Evolutionary conservation across 2,113 vertebrate species (phyloP).

Genomic region (Sitta europaea): DNA sequence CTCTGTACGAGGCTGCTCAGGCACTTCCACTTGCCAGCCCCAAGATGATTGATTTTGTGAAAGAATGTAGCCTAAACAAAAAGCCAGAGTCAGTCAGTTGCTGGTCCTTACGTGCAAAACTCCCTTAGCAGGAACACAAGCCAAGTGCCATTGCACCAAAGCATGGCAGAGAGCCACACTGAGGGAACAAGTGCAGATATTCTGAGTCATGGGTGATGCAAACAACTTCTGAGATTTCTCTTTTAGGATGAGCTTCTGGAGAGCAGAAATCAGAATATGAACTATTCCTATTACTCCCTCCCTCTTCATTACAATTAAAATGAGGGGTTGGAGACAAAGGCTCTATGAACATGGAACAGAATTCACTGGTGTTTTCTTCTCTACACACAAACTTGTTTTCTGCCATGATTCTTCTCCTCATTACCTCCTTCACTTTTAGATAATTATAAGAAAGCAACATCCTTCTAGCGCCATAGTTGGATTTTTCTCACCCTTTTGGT

Average conservation of each 20-base stretch:
- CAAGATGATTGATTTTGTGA: not conserved
- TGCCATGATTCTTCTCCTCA: fast-evolving
- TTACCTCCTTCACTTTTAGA: not conserved
- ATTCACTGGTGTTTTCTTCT: not conserved
- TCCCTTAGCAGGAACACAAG: not conserved
- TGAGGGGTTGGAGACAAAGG: not conserved
- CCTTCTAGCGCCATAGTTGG: not conserved
- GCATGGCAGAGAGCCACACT: not conserved
- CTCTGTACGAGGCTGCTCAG: not conserved
- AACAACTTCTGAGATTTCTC: not conserved
- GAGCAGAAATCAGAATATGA: not conserved
- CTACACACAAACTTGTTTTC: not conserved
- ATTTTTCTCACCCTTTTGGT: fast-evolving
- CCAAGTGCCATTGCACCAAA: not conserved
- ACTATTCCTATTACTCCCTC: not conserved
- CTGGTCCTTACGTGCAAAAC: not conserved
- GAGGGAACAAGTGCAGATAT: not conserved
- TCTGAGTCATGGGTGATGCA: not conserved
- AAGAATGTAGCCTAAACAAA: not conserved
- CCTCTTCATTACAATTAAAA: not conserved
- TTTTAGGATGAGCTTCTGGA: not conserved
- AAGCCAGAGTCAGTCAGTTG: not conserved
- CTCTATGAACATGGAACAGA: not conserved
- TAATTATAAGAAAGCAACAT: not conserved
- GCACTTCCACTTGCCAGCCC: not conserved